These are phyloP conservation scores for Mythimna impura DNA, from an alignment of 2,888 invertebrate species.

Conservation along the genomic window DNA sequence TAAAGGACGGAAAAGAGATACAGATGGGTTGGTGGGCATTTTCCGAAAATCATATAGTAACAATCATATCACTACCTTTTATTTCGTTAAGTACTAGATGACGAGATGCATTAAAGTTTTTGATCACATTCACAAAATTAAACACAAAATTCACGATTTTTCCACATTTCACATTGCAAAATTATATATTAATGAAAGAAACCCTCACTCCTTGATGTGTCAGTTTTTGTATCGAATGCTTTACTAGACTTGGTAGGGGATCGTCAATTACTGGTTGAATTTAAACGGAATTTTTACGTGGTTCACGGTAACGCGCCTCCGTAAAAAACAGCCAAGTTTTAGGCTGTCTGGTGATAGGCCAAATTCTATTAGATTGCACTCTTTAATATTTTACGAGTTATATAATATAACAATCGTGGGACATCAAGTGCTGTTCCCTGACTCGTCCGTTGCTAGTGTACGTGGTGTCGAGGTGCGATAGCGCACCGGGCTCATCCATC, in stretches of 20 bases:
- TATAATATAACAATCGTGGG: conserved; percentile 19
- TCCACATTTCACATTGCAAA: conserved; percentile 35
- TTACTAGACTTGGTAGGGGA: conserved; percentile 1
- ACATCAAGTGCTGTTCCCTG: conserved; percentile 48
- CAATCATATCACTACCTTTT: conserved; percentile 11
- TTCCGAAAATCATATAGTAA: neutral
- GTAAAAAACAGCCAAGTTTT: neutral
- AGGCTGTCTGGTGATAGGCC: neutral
- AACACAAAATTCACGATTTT: conserved; percentile 19
- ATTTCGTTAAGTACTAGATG: conserved; percentile 7
- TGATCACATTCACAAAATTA: conserved; percentile 11
- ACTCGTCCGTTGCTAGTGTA: conserved; percentile 50
- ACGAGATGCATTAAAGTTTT: conserved; percentile 3
- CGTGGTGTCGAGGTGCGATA: conserved; percentile 64
- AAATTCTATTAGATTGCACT: neutral
- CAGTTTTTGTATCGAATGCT: neutral
- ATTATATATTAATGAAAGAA: neutral
- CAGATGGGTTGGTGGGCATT: neutral
- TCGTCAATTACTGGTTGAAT: neutral
- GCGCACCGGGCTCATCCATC: conserved; percentile 69
- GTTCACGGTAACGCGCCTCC: neutral
- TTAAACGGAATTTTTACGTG: conserved; percentile 3
- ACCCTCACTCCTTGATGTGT: conserved; percentile 13
- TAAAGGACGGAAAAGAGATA: neutral
- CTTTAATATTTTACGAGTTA: conserved; percentile 15